A percentile compares a stretch with the other conserved stretches of the same genome.
These are phyloP conservation scores for Halichondria panicea DNA, from an alignment of 37 sponge, comb jelly and placozoan species.

Conservation along the genomic window DNA sequence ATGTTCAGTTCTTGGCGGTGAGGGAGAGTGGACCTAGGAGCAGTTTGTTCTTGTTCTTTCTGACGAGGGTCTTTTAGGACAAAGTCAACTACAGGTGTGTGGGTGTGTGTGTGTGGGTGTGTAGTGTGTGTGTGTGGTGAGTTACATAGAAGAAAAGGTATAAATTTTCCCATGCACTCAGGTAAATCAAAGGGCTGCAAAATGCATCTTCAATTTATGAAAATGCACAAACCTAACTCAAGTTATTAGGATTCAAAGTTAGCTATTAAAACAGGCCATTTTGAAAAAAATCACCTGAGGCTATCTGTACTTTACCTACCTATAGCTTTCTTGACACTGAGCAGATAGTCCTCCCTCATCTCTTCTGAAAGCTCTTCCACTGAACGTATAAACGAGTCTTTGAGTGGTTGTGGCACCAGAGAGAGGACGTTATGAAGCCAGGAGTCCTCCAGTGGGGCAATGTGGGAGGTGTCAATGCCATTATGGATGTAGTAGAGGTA, in stretches of 20 bases:
- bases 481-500: conserved; percentile 98
- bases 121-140: conserved; percentile 26
- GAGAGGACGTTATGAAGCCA: conserved; percentile 79
- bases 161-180: background rate
- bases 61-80: conserved; percentile 93
- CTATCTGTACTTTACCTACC: conserved; percentile 40
- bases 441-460: conserved; percentile 97
- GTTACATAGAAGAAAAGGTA: background rate
- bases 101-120: background rate
- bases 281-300: background rate
- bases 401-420: conserved; percentile 44
- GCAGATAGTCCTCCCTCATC: conserved; percentile 95
- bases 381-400: conserved; percentile 34
- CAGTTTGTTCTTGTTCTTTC: conserved; percentile 37
- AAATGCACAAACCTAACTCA: background rate
- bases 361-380: conserved; percentile 94
- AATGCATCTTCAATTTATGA: too few species aligned
- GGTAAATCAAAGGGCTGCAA: too few species aligned
- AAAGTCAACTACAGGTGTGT: conserved; percentile 82
- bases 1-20: conserved; percentile 78
- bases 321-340: conserved; percentile 97
- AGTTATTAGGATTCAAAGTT: background rate
- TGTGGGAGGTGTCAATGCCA: conserved; percentile 97
- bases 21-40: conserved; percentile 32
- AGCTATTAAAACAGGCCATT: background rate